Conservation (phyloP, 2,797 vertebrate species). For the Chrysolophus pictus region DNA sequence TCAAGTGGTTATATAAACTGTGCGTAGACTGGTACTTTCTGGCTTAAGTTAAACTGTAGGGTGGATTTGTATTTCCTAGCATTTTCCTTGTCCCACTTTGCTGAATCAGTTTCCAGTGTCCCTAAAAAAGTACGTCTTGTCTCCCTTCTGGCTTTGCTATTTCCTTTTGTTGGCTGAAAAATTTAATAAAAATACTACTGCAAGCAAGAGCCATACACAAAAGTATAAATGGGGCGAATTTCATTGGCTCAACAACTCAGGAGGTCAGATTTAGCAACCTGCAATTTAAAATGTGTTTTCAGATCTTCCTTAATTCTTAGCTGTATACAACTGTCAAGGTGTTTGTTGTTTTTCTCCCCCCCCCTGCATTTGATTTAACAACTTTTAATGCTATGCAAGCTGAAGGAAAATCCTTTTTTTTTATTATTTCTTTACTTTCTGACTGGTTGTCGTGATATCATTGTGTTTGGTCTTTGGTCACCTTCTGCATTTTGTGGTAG, state of each 20-base stretch:
- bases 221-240: neutral
- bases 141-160: conserved; percentile 37
- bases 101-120: conserved; percentile 41
- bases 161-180: conserved; percentile 41
- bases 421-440: neutral
- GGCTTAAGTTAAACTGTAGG: neutral
- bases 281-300: neutral
- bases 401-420: neutral
- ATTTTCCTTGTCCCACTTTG: conserved; percentile 46
- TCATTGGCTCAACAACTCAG: neutral
- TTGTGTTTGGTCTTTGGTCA: neutral
- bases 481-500: neutral
- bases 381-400: neutral
- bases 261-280: neutral
- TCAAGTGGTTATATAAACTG: neutral
- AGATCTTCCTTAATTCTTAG: neutral
- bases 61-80: conserved; percentile 3
- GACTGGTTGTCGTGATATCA: neutral
- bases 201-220: neutral
- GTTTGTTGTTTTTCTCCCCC: neutral
- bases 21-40: neutral
- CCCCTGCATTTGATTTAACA: neutral
- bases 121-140: conserved; percentile 21
- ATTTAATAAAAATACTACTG: conserved; percentile 3
- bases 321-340: neutral